Base-by-base conservation (phyloP, 2,888 invertebrate species). In the Drosophila dives region DNA sequence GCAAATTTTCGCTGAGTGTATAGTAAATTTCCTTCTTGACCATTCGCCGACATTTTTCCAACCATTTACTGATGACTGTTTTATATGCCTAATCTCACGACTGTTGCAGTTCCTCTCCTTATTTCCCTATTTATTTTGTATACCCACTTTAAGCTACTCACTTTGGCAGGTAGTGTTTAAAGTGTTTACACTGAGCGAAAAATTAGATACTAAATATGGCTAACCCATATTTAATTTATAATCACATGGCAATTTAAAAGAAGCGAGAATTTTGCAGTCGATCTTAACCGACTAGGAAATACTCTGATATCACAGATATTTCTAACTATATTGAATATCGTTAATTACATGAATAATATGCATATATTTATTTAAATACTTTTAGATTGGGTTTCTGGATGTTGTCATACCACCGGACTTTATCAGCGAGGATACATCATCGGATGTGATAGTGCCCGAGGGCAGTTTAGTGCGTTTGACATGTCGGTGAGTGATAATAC, bases 331-430 rank as follows among this genome's bases (percentile, higher is more conserved):
- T 4, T 8, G 8, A 23, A 15, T 15, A 8, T 23, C 15, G 45
- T 8, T 15, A 2, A 45, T 33, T 20, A 33, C 33, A 15, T 53
- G 11, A 49, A n/a, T 8, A 40, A n/a, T n/a, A 0, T 11, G n/a
- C 17, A 10, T 36, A 33, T 38, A 0, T 51, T 56, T 11, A 23
- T 0, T 54, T 56, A 11, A 23, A 50, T 34, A 48, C 29, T 93
- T 93, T 12, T 93, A 97, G 98, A 96, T 97, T 93, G 97, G 97
- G 36, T 95, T 95, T 92, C 94, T 98, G 82, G 96, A 97, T 80
- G 97, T 98, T 61, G 97, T 97, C 33, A 96, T 98, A 79, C 97
- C 98, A 38, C 98, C 98, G n/a, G 97, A 98, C 93, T 98, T 98
- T 89, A 95, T 97, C 74, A 92, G 95, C 23, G 97, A 97, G 90